Evolutionary conservation across 2,888 invertebrate species (phyloP), one percentile per base, ranked within the genome.

Genomic region (Ectemnius cavifrons): DNA sequence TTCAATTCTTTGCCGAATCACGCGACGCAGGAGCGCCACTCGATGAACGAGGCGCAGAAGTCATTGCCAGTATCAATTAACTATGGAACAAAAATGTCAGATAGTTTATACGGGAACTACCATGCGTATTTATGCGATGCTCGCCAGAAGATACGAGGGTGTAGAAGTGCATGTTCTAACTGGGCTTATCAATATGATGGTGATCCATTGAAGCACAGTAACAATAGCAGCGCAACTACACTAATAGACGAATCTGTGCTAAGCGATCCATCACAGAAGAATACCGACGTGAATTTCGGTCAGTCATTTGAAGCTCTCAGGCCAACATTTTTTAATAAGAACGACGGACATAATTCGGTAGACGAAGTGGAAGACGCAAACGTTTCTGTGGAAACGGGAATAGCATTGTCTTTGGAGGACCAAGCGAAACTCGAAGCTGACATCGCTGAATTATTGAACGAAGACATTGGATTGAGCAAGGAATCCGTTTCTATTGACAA

Each of bases 111-210:
- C 87, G 95, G 95, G 46, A 96, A 96, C 90, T 96, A 96, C 90
- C 95, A 96, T 91, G 96, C 96, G 0, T 98, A 98, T 91, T 92
- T 98, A 45, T 95, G 95, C 87, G 97, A 97, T 89, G 97, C 98
- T 0, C 93, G 96, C 78, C 94, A 93, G 86, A 95, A 95, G 89
- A 95, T 98, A 67, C 93, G 94, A 28, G 93, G 94, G 8, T 95
- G 97, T 86, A 93, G 94, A 57, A 91, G 93, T 45, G 96, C 97
- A 0, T 97, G 97, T 89, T 89, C 92, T 0, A 92, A 92, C 67
- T 98, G 98, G 98, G 94, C 94, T 4, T 95, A 95, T 77, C 93
- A 92, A 63, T 98, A 98, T 91, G 95, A 96, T 85, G 95, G 94
- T 13, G 58, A 92, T 90, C 77, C 88, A 85, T 61, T 91, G 90